Conservation (phyloP, 1,140 invertebrate genomes). For the Calycopis cecrops region DNA sequence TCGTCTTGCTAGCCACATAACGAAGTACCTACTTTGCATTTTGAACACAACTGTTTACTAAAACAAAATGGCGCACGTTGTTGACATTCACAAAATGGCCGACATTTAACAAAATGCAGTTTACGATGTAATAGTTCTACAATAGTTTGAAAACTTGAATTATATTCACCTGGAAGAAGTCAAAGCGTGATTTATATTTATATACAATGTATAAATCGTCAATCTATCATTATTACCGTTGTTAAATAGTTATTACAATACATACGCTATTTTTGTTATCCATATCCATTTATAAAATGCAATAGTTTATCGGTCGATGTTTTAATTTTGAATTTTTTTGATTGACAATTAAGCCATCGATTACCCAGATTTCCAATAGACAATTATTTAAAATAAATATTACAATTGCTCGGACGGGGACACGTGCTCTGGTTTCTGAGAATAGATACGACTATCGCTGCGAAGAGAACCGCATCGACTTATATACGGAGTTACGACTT, state of each 20-base stretch:
- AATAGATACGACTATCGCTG: constrained; percentile 48
- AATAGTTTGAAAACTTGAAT: constrained; percentile 9
- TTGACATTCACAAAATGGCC: too few relatives aligned
- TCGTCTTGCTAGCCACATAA: too few relatives aligned
- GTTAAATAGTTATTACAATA: constrained; percentile 69
- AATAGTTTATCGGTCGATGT: constrained; percentile 51
- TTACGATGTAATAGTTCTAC: constrained; percentile 27
- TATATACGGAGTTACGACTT: constrained; percentile 28
- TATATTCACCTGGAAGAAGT: constrained; percentile 37
- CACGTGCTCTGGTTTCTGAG: constrained; percentile 45
- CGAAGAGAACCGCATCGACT: constrained; percentile 28
- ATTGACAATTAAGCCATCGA: constrained; percentile 29
- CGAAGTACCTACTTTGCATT: too few relatives aligned
- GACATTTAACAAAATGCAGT: too few relatives aligned
- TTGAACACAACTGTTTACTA: too few relatives aligned
- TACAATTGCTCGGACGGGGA: constrained; percentile 52
- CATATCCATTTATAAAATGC: constrained; percentile 69
- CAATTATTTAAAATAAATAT: constrained; percentile 63
- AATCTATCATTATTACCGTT: constrained; percentile 58
- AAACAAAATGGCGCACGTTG: too few relatives aligned
- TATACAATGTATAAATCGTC: constrained; percentile 61
- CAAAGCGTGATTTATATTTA: constrained; percentile 59
- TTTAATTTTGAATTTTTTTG: constrained; percentile 28
- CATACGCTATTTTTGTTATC: constrained; percentile 68
- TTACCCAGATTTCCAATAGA: constrained; percentile 59